Evolutionary conservation across 1,140 invertebrate genomes (phyloP).

Genomic region (Eufriesea mexicana): DNA sequence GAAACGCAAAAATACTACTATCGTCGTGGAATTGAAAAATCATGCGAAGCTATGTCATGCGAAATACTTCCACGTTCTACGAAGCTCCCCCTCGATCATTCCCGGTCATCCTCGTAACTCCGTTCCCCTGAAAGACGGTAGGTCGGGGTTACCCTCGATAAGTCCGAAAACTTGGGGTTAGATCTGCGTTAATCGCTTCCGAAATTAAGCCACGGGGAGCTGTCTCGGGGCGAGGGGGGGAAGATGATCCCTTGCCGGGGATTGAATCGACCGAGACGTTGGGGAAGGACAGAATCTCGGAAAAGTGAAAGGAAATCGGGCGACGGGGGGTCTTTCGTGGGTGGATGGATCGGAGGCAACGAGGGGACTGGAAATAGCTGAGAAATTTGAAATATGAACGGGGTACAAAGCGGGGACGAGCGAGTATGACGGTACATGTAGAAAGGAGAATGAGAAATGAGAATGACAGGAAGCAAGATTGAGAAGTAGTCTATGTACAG

Average conservation of each 20-base stretch:
- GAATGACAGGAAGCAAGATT: too few species aligned
- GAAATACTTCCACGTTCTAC: neutral
- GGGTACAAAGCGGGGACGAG: too few species aligned
- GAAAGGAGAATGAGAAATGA: neutral
- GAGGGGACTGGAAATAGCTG: neutral
- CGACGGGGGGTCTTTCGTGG: too few species aligned
- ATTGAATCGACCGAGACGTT: neutral
- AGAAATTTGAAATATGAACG: conserved; percentile 8
- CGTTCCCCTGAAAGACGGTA: conserved; percentile 4
- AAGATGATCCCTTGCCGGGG: neutral
- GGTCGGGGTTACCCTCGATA: conserved; percentile 15
- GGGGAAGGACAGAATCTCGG: neutral
- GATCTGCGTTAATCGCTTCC: conserved; percentile 7
- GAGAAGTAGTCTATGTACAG: too few species aligned
- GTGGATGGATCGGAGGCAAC: neutral
- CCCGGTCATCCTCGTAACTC: neutral
- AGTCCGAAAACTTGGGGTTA: neutral
- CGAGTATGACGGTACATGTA: neutral
- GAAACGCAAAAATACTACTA: too few species aligned
- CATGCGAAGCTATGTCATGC: neutral
- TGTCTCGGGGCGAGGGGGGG: neutral
- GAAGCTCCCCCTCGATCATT: neutral
- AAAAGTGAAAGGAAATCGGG: conserved; percentile 1
- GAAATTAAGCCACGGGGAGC: conserved; percentile 9
- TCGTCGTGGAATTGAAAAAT: neutral